Evolutionary conservation across 1,140 invertebrate species (phyloP).

Genomic region (Nautilus pompilius): DNA sequence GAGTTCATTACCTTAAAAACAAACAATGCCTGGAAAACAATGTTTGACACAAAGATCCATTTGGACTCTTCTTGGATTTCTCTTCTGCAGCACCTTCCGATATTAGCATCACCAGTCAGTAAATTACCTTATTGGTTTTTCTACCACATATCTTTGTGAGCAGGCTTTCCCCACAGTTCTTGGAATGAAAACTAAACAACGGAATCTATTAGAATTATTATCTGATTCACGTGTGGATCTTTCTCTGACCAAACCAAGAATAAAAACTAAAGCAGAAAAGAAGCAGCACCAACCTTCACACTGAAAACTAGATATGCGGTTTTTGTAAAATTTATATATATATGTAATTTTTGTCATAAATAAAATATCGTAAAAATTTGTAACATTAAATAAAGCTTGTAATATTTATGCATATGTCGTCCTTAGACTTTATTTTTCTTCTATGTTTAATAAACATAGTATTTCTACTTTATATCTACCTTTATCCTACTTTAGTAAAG

Average conservation of each 20-base stretch:
- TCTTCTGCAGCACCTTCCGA: background rate
- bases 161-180: background rate
- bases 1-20: background rate
- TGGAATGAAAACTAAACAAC: background rate
- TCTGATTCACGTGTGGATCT: background rate
- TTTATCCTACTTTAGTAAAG: background rate
- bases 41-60: background rate
- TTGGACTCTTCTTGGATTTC: background rate
- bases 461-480: background rate
- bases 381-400: background rate
- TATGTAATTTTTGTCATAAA: too few relatives aligned
- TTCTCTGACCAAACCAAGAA: background rate
- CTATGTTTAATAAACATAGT: background rate
- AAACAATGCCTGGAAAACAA: background rate
- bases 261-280: background rate
- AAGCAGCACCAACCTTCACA: background rate
- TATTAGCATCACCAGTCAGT: background rate
- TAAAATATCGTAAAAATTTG: background rate
- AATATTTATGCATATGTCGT: background rate
- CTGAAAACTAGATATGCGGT: background rate
- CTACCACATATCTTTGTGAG: background rate
- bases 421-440: background rate
- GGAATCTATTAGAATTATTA: background rate
- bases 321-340: too few relatives aligned
- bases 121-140: background rate